These are phyloP conservation scores for Brachionus rotundiformis DNA, from an alignment of 1,140 invertebrate genomes.

Conservation along the genomic window DNA sequence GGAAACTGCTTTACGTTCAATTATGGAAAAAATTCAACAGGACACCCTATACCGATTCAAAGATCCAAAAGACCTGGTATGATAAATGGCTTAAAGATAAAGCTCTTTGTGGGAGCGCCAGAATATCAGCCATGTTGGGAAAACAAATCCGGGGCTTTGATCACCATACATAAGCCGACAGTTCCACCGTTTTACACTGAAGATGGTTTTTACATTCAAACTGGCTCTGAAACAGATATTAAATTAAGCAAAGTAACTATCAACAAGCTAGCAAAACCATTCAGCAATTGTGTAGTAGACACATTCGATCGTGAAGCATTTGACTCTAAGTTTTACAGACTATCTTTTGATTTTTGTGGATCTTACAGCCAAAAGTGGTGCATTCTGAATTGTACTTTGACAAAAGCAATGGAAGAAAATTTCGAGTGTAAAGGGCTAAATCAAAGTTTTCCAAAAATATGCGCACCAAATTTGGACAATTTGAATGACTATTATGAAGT, in stretches of 20 bases:
- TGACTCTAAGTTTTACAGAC: not conserved
- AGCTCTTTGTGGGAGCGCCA: not conserved
- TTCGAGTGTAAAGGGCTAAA: no score
- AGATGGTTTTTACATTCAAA: not conserved
- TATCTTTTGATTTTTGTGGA: not conserved
- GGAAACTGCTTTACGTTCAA: not conserved
- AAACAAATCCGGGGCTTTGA: not conserved
- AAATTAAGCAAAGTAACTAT: not conserved
- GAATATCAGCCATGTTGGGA: conserved; percentile 24
- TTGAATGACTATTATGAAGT: no score
- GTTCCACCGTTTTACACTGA: not conserved
- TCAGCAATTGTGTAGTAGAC: not conserved
- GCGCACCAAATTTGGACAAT: no score
- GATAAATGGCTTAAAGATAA: not conserved
- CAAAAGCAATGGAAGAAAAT: not conserved
- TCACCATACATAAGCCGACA: not conserved
- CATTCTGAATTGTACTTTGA: not conserved
- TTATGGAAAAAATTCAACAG: no score
- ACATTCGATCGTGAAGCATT: not conserved
- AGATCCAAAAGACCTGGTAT: not conserved
- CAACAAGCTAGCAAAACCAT: not conserved
- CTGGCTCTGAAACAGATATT: not conserved
- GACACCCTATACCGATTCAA: no score
- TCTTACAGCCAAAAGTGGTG: not conserved
- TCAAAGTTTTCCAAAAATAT: no score